Evolutionary conservation across 2,797 vertebrate genomes (phyloP).

Genomic region (Balearica regulorum): DNA sequence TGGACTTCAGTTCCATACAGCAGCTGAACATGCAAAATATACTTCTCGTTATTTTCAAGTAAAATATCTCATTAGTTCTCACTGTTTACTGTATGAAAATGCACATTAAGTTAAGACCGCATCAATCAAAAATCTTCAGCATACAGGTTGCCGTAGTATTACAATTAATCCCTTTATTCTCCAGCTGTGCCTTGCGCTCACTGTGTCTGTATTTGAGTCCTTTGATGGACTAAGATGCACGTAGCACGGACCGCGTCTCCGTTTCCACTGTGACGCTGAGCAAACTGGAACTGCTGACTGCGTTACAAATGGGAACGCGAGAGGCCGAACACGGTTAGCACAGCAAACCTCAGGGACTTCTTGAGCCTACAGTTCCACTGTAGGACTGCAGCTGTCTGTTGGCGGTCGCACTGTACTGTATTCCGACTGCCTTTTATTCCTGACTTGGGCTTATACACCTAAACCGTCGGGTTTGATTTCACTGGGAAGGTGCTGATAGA

Average conservation of each 20-base stretch:
- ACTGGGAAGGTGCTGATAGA: not conserved
- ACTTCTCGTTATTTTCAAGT: not conserved
- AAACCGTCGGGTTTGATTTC: not conserved
- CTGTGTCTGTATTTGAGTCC: not conserved
- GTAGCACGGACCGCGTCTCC: rapidly evolving
- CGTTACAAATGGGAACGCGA: rapidly evolving
- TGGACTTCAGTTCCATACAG: not conserved
- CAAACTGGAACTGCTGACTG: not conserved
- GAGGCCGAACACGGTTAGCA: not conserved
- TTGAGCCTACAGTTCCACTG: rapidly evolving
- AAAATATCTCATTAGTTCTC: not conserved
- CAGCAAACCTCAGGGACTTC: rapidly evolving
- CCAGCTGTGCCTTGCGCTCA: not conserved
- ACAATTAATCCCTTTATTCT: not conserved
- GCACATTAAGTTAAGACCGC: not conserved
- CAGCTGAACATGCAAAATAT: not conserved
- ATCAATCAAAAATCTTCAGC: not conserved
- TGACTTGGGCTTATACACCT: not conserved
- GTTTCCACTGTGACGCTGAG: not conserved
- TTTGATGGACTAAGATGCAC: not conserved
- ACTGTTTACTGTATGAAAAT: not conserved
- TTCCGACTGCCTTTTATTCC: not conserved
- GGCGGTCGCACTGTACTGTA: not conserved
- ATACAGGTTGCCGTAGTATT: not conserved
- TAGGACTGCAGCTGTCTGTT: rapidly evolving